phyloP scores from a whole-genome alignment of 2,113 vertebrate genomes.

The Takifugu flavidus region DNA sequence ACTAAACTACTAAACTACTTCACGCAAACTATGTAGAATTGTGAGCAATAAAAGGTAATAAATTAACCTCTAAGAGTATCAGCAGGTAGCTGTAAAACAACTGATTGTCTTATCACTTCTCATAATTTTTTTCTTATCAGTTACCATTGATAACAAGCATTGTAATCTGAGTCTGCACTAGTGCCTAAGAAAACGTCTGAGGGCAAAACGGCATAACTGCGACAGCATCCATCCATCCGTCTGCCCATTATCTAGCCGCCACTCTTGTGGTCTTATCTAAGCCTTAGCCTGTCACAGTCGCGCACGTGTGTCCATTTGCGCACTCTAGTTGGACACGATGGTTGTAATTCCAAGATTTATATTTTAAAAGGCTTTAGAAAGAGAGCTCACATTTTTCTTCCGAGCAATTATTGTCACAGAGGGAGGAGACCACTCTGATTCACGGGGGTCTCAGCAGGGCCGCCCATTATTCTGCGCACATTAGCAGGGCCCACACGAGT shows the following conservation, averaged over 20 bases:
- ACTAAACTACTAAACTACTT: neutral
- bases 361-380: constrained; percentile 3
- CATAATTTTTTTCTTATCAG: neutral
- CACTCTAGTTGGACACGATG: constrained; percentile 3
- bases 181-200: no score
- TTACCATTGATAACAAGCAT: neutral
- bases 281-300: constrained; percentile 8
- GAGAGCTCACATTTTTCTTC: constrained; percentile 33
- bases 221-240: no score
- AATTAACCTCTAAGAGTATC: constrained; percentile 1
- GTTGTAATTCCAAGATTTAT: constrained; percentile 24
- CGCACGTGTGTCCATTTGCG: constrained; percentile 5
- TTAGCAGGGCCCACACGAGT: constrained; percentile 39
- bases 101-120: neutral
- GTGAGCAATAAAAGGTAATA: no score
- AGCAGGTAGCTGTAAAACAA: neutral
- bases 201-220: no score
- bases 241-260: no score
- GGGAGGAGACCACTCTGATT: constrained; percentile 36
- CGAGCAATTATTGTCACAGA: constrained; percentile 39
- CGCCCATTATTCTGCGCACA: constrained; percentile 39
- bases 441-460: constrained; percentile 33
- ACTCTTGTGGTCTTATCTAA: neutral
- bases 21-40: no score
- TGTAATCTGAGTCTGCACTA: no score